Evolutionary conservation across 2,797 vertebrate genomes (phyloP).

Genomic region (Ctenochaetus hawaiiensis): DNA sequence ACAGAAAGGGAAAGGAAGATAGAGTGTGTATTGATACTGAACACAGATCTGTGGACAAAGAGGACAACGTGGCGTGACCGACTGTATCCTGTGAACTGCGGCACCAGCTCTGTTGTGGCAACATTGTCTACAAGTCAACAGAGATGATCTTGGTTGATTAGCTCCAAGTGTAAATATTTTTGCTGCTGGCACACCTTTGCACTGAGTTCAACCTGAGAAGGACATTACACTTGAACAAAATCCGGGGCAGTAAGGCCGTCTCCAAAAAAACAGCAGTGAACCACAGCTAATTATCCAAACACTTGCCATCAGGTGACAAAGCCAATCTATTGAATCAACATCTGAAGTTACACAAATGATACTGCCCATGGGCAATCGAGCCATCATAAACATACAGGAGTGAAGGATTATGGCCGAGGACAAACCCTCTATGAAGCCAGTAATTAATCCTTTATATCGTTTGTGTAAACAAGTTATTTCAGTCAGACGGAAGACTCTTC

Average conservation of each 20-base stretch:
- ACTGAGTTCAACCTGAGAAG: constrained; percentile 48
- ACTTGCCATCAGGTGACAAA: constrained; percentile 61
- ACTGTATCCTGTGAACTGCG: constrained; percentile 73
- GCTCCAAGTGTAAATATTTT: constrained; percentile 80
- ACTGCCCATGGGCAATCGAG: constrained; percentile 16
- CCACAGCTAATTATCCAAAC: constrained; percentile 61
- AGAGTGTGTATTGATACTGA: constrained; percentile 75
- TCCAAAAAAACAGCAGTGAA: constrained; percentile 48
- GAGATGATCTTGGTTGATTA: constrained; percentile 79
- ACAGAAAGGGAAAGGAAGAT: neutral
- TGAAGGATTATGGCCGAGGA: constrained; percentile 26
- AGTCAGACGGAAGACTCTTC: constrained; percentile 74
- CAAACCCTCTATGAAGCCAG: constrained; percentile 31
- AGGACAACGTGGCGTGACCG: constrained; percentile 74
- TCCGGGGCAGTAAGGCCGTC: neutral
- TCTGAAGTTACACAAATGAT: constrained; percentile 31
- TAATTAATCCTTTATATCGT: constrained; percentile 44
- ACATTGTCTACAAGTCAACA: constrained; percentile 80
- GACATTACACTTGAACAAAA: neutral
- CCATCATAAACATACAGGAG: constrained; percentile 25
- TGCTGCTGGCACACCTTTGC: constrained; percentile 67
- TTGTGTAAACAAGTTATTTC: constrained; percentile 70
- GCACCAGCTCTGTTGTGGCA: constrained; percentile 82
- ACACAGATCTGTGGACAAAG: constrained; percentile 73
- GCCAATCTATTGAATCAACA: constrained; percentile 41